Percentiles rank a stretch among this genome's conserved stretches.
Evolutionary conservation across 2,888 invertebrate species (phyloP).

Genomic region (Caenorhabditis doughertyi): DNA sequence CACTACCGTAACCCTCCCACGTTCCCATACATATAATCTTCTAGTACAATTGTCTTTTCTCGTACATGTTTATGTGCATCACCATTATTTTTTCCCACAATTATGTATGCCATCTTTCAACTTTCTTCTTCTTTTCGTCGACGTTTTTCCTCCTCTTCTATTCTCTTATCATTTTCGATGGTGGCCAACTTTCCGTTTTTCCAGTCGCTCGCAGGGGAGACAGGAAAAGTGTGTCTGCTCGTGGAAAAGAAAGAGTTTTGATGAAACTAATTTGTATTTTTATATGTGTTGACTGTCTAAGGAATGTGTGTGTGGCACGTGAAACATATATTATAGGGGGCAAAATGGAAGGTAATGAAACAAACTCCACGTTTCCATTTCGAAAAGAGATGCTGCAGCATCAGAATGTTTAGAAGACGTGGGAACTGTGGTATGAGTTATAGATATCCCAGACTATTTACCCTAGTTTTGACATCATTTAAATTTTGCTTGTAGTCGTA

Average conservation of each 20-base stretch:
- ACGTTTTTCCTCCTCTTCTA: not conserved
- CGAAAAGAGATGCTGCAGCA: no score
- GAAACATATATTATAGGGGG: no score
- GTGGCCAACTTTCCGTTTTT: constrained; percentile 5
- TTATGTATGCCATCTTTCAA: not conserved
- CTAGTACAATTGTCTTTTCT: not conserved
- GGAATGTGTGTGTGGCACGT: not conserved
- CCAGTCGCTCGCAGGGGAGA: constrained; percentile 4
- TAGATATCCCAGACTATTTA: no score
- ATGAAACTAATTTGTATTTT: constrained; percentile 7
- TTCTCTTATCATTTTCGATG: constrained; percentile 15
- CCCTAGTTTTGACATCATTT: no score
- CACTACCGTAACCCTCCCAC: not conserved
- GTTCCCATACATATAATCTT: no score
- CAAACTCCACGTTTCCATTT: no score
- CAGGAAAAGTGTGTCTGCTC: not conserved
- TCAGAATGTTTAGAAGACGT: no score
- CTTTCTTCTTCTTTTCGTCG: constrained; percentile 16
- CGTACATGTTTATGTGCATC: not conserved
- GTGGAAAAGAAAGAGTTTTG: not conserved
- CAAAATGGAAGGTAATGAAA: no score
- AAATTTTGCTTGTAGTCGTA: no score
- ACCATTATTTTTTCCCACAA: constrained; percentile 1
- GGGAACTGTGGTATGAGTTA: no score
- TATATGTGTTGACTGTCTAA: not conserved